Evolutionary conservation across 2,888 invertebrate species (phyloP).

Genomic region (Didymodactylos carnosus): DNA sequence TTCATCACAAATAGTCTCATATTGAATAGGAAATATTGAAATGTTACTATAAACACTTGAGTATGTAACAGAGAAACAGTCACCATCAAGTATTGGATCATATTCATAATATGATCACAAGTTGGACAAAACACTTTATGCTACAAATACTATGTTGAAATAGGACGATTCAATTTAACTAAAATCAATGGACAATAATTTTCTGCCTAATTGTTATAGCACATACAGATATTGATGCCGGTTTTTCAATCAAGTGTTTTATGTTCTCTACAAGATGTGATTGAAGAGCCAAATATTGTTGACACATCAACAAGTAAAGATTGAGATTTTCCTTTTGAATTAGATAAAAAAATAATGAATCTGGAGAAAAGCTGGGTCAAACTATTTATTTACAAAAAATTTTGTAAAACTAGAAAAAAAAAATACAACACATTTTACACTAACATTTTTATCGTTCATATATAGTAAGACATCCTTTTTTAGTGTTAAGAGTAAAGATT

Average conservation of each 20-base stretch:
- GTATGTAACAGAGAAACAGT: slow-evolving; percentile 46
- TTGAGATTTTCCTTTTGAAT: no score
- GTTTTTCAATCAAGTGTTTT: slow-evolving; percentile 69
- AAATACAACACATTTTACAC: no score
- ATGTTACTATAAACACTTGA: slow-evolving; percentile 52
- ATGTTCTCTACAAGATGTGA: slow-evolving; percentile 50
- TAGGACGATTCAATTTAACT: slow-evolving; percentile 50
- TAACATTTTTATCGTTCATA: no score
- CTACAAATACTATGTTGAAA: slow-evolving; percentile 67
- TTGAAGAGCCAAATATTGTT: neutral
- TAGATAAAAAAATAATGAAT: no score
- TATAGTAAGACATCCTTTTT: no score
- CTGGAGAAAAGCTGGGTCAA: no score
- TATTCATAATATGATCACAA: slow-evolving; percentile 62
- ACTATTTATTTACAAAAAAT: no score
- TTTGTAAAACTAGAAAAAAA: no score
- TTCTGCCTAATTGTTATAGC: slow-evolving; percentile 66
- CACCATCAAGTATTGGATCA: slow-evolving; percentile 56
- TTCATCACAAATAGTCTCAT: neutral
- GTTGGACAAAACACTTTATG: slow-evolving; percentile 76
- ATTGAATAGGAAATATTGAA: slow-evolving; percentile 40
- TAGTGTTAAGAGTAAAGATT: no score
- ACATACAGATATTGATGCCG: slow-evolving; percentile 74
- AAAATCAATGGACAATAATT: slow-evolving; percentile 64
- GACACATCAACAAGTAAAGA: no score